Percentiles rank a stretch among this genome's conserved stretches.
These are phyloP conservation scores for Heliconius nattereri DNA, from an alignment of 1,140 invertebrate species.

Conservation along the genomic window DNA sequence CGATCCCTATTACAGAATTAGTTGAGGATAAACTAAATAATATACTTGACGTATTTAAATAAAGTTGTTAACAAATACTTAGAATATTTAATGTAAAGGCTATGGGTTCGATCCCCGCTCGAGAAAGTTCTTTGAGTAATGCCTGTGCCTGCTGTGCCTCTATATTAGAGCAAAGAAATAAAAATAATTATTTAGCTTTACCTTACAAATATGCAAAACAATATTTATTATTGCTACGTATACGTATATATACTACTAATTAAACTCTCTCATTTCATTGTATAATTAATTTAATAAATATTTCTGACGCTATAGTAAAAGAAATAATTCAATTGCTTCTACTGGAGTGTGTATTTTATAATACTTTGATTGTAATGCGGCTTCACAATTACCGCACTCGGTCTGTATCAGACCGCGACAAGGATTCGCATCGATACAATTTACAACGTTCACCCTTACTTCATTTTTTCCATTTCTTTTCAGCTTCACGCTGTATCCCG, in stretches of 20 bases:
- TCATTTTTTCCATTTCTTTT: no score
- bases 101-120: no score
- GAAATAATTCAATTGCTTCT: neutral
- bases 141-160: no score
- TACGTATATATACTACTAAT: no score
- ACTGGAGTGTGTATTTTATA: neutral
- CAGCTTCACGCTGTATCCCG: no score
- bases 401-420: neutral
- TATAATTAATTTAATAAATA: neutral
- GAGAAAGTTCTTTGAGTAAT: no score
- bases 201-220: no score
- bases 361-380: neutral
- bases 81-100: no score
- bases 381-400: neutral
- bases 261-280: no score
- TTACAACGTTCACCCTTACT: neutral
- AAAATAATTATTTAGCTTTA: no score
- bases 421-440: neutral
- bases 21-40: neutral
- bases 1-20: slow-evolving; percentile 52
- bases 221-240: no score
- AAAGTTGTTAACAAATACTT: neutral
- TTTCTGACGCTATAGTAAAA: neutral
- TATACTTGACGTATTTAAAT: neutral
- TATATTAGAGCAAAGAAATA: no score